Conservation (phyloP, 1,140 invertebrate genomes). For the Papilio dardanus region DNA sequence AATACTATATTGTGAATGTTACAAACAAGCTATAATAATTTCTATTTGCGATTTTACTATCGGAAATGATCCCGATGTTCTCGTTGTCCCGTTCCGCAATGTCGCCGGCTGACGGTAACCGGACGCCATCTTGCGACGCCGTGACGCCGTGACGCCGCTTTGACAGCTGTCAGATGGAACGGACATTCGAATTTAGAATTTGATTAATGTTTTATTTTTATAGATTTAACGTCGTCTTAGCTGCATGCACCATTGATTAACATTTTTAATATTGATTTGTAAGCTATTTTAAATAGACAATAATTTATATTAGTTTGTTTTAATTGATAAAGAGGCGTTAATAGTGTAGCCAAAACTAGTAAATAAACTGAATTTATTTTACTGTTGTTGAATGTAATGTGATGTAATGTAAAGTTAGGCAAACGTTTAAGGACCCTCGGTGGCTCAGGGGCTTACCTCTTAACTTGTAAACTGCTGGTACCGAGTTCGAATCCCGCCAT, state of each 20-base stretch:
- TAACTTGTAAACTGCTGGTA: too few species aligned
- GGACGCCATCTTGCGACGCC: slow-evolving; percentile 57
- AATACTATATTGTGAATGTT: too few species aligned
- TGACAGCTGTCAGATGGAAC: slow-evolving; percentile 59
- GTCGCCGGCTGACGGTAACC: slow-evolving; percentile 56
- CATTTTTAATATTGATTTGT: too few species aligned
- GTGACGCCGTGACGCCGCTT: slow-evolving; percentile 55
- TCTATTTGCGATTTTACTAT: slow-evolving; percentile 50
- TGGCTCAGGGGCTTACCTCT: too few species aligned
- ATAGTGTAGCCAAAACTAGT: too few species aligned
- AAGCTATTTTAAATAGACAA: too few species aligned
- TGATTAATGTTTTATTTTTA: slow-evolving; percentile 50
- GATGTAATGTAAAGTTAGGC: too few species aligned
- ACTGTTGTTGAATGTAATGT: too few species aligned
- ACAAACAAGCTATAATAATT: slow-evolving; percentile 34
- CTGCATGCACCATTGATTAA: slow-evolving; percentile 39
- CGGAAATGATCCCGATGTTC: slow-evolving; percentile 53
- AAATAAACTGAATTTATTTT: too few species aligned
- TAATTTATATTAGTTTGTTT: background rate
- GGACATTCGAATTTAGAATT: slow-evolving; percentile 67
- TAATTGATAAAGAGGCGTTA: too few species aligned
- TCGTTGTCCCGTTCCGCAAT: slow-evolving; percentile 51
- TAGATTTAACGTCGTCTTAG: slow-evolving; percentile 70
- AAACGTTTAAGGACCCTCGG: too few species aligned
- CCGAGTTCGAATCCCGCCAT: too few species aligned